Base-by-base conservation (phyloP, 2,888 invertebrate species). In the Idaea aversata region DNA sequence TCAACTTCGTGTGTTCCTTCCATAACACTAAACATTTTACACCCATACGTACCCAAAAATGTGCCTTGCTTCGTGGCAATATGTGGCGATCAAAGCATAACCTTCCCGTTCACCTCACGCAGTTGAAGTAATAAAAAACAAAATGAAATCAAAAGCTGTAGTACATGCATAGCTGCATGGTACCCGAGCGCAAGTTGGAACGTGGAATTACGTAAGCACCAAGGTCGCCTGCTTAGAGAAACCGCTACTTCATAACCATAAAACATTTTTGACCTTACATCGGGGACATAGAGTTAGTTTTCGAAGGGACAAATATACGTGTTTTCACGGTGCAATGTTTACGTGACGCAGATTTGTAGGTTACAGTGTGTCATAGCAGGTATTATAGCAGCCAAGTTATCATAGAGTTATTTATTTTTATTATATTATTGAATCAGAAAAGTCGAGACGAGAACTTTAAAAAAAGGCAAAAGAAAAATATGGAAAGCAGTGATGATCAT, bases 171-270 rank as follows among this genome's bases (percentile, higher is more conserved):
- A 59, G 38, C 63, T 25, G 34, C 59, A 59, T 34, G 59, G 59
- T 59, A 34, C 59, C 16, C 34, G 59, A 72, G 69, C 72, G 67
- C 70, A 71, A 69, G 72, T 73, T 71, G 67, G 76, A 77, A 74
- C 72, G 76, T 74, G 63, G 62, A 67, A 66, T 81, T 80, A 81
- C 82, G 81, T 80, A 82, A 83, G 72, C 62, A 65, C 71, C 81
- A 83, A 83, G 83, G 83, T 82, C 83, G 75, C 64, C 78, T 74
- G 76, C 77, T 65, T 70, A 65, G 65, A 64, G 74, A 74, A 75
- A 63, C 68, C 57, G 63, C 69, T 69, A 68, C 62, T 66, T 70
- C 69, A 68, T 70, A 71, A 61, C 59, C 62, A 70, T 66, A 59
- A 64, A 63, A 67, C 63, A 70, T 47, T 47, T 47, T 47, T 47